Conservation (phyloP, 2,888 invertebrate species). For the Euphydryas editha region DNA sequence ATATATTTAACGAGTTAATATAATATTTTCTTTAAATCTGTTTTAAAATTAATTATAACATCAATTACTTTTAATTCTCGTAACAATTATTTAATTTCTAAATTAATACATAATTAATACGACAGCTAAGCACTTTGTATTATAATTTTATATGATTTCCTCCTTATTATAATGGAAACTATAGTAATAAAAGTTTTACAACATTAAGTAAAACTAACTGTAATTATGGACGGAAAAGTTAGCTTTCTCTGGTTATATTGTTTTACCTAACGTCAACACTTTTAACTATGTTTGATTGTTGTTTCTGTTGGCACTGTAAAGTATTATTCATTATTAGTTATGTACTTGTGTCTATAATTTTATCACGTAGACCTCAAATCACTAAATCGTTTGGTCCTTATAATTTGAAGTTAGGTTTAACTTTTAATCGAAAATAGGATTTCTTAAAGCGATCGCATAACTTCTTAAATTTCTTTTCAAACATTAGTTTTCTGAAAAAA, state of each 20-base stretch:
- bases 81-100: background rate
- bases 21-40: background rate
- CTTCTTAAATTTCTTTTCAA: too few species aligned
- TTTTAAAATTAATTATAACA: too few species aligned
- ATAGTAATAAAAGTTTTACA: constrained; percentile 37
- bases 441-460: too few species aligned
- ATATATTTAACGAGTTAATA: background rate
- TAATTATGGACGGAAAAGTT: constrained; percentile 32
- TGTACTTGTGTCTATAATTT: too few species aligned
- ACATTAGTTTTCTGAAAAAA: too few species aligned
- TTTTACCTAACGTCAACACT: constrained; percentile 37
- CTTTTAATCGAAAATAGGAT: too few species aligned
- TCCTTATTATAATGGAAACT: constrained; percentile 33
- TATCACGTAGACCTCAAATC: too few species aligned
- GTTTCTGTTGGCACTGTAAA: constrained; percentile 10
- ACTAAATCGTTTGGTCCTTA: too few species aligned
- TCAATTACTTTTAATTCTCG: background rate
- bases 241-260: constrained; percentile 40
- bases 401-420: too few species aligned
- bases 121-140: background rate
- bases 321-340: background rate
- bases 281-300: constrained; percentile 30
- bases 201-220: constrained; percentile 37
- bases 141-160: constrained; percentile 22
- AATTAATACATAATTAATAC: background rate